Percentiles rank a stretch among this genome's conserved stretches.
Evolutionary conservation across 2,888 invertebrate species (phyloP).

Genomic region (Caenorhabditis drosophilae): DNA sequence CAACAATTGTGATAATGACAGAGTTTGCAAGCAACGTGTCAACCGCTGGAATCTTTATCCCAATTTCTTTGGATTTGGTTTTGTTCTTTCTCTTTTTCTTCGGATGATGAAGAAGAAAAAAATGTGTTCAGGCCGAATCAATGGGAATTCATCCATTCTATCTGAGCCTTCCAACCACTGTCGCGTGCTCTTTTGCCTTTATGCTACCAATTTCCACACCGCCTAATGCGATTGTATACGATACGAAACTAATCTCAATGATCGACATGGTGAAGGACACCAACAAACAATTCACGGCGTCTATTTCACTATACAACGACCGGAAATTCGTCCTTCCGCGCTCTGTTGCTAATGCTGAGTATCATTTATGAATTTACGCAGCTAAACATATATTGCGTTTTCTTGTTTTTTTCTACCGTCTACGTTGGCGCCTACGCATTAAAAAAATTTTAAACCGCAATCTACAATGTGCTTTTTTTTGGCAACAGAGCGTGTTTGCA

Average conservation of each 20-base stretch:
- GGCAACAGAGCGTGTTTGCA: too few relatives aligned
- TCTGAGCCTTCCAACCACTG: constrained; percentile 68
- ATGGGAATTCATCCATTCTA: constrained; percentile 69
- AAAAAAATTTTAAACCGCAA: neutral
- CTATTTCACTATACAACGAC: too few relatives aligned
- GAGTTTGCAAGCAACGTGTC: constrained; percentile 55
- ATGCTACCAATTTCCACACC: constrained; percentile 74
- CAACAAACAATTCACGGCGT: too few relatives aligned
- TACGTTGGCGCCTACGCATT: too few relatives aligned
- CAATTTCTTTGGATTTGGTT: constrained; percentile 46
- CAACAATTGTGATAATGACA: constrained; percentile 45
- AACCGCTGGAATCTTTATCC: constrained; percentile 55
- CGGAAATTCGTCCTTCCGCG: too few relatives aligned
- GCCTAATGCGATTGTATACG: constrained; percentile 73
- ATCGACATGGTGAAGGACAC: constrained; percentile 31
- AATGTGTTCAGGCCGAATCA: constrained; percentile 36
- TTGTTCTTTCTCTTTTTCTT: neutral
- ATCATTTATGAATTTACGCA: too few relatives aligned
- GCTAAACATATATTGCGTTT: too few relatives aligned
- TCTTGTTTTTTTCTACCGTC: neutral
- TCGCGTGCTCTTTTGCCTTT: constrained; percentile 70
- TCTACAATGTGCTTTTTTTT: too few relatives aligned
- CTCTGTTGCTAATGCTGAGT: too few relatives aligned
- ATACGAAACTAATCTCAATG: constrained; percentile 25
- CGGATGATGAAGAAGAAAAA: too few relatives aligned